Evolutionary conservation across 2,888 invertebrate species (phyloP), one percentile per base, ranked within the genome.

Genomic region (Agrotis ipsilon): DNA sequence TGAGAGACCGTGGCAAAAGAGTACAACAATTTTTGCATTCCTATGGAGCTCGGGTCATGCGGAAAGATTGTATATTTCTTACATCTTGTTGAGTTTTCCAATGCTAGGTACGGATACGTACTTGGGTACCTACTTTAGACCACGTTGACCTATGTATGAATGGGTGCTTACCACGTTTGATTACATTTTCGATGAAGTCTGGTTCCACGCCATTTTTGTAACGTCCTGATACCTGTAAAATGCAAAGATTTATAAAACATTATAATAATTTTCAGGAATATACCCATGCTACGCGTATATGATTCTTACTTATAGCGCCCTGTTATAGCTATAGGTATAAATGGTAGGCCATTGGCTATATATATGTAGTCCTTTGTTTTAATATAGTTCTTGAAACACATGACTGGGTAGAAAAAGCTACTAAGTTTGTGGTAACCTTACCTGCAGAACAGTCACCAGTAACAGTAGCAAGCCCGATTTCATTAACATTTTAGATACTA

Each of bases 391-490:
- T n/a, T n/a, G n/a, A n/a, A n/a, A n/a, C n/a, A n/a, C n/a, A n/a
- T n/a, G n/a, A n/a, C n/a, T n/a, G 27, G 21, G 39, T 39, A 39
- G 11, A 39, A 39, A 9, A 39, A 39, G n/a, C n/a, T n/a, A n/a
- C n/a, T 39, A 4, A 46, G 19, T 62, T 19, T 39, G 0, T 48
- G 18, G n/a, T 21, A 21, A 39, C 87, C 89, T 72, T 88, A 93
- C 93, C 91, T 90, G 92, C 71, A 87, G 80, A 51, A 87, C 76
- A 71, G 87, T 88, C 75, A 90, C 82, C 76, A 83, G 86, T 49
- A 92, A 68, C 55, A 90, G 60, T 43, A 92, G 43, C 13, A 89
- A 80, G 69, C 85, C 89, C 85, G 91, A 74, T 75, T 82, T 87
- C 87, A 84, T 75, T 75, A 87, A 88, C 93, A 92, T 92, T 66